Conservation (phyloP, 2,113 vertebrate genomes). For the Callaeas wilsoni region DNA sequence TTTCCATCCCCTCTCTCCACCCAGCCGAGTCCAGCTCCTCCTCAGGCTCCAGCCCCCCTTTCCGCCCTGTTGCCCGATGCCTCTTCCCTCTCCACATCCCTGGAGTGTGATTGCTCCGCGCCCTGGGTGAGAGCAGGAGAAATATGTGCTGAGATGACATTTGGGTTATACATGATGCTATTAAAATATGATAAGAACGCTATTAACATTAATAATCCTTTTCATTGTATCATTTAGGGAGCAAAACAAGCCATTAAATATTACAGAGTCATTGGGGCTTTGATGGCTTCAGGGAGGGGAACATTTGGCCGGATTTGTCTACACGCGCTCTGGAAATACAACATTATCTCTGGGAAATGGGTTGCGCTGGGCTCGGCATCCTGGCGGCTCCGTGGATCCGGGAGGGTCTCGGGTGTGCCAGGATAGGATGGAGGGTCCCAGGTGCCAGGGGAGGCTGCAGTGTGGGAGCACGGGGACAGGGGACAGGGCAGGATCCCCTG, state of each 20-base stretch:
- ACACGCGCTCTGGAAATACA: constrained; percentile 4
- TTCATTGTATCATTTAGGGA: constrained; percentile 76
- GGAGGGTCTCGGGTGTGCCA: background rate
- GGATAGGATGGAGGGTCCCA: background rate
- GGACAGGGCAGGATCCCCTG: background rate
- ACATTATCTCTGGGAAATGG: constrained; percentile 43
- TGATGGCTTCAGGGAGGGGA: constrained; percentile 69
- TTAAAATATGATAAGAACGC: constrained; percentile 75
- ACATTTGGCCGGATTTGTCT: constrained; percentile 59
- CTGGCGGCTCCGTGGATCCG: fast-evolving
- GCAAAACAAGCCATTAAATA: constrained; percentile 77
- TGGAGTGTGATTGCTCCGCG: constrained; percentile 34
- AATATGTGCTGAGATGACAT: constrained; percentile 70
- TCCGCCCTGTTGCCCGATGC: background rate
- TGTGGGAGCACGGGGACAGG: background rate
- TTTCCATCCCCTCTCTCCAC: background rate
- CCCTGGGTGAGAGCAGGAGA: constrained; percentile 67
- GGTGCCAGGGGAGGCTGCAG: background rate
- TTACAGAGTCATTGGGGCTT: constrained; percentile 65
- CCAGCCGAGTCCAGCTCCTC: background rate
- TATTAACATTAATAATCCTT: constrained; percentile 78
- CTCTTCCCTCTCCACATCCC: constrained; percentile 35
- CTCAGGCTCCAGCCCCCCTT: background rate
- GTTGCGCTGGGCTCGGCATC: background rate
- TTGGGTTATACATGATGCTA: constrained; percentile 71